Conservation (phyloP, 2,888 invertebrate genomes). For the Elegia similella region DNA sequence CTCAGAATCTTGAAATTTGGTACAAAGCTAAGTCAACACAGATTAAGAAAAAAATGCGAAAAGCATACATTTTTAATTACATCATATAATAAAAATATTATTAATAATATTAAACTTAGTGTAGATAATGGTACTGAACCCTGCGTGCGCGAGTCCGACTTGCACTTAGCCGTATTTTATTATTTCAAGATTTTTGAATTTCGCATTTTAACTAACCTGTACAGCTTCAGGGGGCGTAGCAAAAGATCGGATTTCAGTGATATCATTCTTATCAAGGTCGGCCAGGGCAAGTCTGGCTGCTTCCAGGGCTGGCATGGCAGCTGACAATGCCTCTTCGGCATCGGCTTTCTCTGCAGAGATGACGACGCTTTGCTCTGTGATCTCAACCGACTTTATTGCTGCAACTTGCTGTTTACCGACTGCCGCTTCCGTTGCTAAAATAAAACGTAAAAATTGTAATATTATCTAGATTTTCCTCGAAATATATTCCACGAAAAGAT, state of each 20-base stretch:
- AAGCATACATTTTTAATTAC: no score
- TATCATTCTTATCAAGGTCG: constrained; percentile 93
- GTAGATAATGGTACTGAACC: no score
- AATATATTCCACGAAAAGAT: no score
- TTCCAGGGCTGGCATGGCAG: constrained; percentile 92
- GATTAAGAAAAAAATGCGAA: no score
- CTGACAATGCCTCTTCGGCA: constrained; percentile 89
- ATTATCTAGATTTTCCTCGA: no score
- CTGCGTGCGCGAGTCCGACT: no score
- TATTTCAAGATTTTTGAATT: no score
- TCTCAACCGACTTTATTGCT: constrained; percentile 89
- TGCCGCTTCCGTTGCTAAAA: constrained; percentile 84
- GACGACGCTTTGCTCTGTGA: constrained; percentile 89
- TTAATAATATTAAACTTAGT: no score
- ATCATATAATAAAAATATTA: no score
- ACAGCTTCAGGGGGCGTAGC: constrained; percentile 95
- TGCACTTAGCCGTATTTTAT: no score
- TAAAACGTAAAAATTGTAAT: not conserved
- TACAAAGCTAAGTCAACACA: no score
- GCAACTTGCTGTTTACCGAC: constrained; percentile 90
- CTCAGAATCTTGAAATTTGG: no score
- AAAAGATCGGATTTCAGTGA: constrained; percentile 95
- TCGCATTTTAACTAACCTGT: constrained; percentile 68
- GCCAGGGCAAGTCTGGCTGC: constrained; percentile 89
- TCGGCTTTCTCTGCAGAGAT: constrained; percentile 92